These are phyloP conservation scores for Paracentrotus lividus DNA, from an alignment of 53 echinoderm and acorn worm species.

Conservation along the genomic window DNA sequence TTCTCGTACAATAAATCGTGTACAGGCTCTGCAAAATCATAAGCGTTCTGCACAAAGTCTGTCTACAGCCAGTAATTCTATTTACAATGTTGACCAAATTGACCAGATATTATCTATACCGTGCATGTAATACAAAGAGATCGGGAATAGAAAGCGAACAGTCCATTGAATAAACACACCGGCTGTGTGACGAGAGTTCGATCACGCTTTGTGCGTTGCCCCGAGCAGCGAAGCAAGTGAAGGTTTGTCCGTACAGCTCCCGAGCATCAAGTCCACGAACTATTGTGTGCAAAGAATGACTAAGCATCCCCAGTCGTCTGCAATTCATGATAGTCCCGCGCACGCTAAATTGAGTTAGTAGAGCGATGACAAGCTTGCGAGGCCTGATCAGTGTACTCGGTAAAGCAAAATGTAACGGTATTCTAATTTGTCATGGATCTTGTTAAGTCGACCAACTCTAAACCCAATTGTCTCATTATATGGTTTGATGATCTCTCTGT, in stretches of 20 bases:
- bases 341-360: not conserved
- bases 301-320: constrained; percentile 10
- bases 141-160: not conserved
- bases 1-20: too few species aligned
- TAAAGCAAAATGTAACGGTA: not conserved
- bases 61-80: not conserved
- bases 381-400: not conserved
- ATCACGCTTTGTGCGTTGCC: constrained; percentile 6
- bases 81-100: not conserved
- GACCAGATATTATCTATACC: not conserved
- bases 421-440: not conserved
- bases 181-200: not conserved
- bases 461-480: too few species aligned
- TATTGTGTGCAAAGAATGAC: constrained; percentile 32
- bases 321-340: constrained; percentile 12
- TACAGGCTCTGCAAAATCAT: not conserved
- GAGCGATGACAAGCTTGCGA: constrained; percentile 1
- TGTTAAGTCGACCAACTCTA: too few species aligned
- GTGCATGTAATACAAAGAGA: not conserved
- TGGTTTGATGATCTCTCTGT: too few species aligned
- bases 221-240: constrained; percentile 4
- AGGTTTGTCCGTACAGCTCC: not conserved
- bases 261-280: not conserved
- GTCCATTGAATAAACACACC: not conserved
- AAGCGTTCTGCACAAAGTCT: not conserved